phyloP scores from a whole-genome alignment of 2,113 vertebrate species.

The Hystrix brachyura region DNA sequence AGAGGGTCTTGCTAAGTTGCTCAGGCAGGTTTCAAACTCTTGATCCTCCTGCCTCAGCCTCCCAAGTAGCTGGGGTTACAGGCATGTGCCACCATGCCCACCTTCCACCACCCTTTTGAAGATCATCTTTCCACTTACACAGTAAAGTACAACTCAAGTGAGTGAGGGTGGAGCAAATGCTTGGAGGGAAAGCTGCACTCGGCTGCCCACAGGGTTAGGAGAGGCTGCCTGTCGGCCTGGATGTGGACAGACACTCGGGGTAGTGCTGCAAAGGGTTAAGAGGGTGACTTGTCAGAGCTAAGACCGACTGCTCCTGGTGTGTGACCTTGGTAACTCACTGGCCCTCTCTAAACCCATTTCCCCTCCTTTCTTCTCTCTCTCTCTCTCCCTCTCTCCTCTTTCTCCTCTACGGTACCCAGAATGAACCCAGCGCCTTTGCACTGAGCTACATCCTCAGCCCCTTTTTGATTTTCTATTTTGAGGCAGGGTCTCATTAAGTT shows the following conservation, averaged over 20 bases:
- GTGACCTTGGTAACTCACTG: neutral
- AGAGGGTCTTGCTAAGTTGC: neutral
- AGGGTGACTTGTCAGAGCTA: neutral
- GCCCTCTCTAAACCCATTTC: neutral
- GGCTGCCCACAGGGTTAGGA: neutral
- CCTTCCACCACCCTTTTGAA: neutral
- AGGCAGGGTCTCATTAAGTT: neutral
- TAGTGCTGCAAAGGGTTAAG: neutral
- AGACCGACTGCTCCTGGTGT: neutral
- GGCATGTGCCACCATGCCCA: neutral
- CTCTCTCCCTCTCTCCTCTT: neutral
- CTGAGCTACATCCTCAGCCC: neutral
- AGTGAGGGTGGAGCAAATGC: neutral
- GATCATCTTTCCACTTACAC: neutral
- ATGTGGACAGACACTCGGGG: rapidly evolving
- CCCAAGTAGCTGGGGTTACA: neutral
- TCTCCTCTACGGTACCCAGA: neutral
- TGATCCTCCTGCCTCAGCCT: neutral
- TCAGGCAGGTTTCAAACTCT: neutral
- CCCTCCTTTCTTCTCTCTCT: neutral
- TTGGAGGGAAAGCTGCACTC: neutral
- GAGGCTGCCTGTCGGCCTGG: neutral
- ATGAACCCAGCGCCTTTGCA: neutral
- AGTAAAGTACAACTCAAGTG: neutral
- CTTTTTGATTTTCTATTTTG: neutral